Percentiles rank a stretch among this genome's conserved stretches.
These are phyloP conservation scores for Bicyclus anynana DNA, from an alignment of 1,140 invertebrate species.

Conservation along the genomic window DNA sequence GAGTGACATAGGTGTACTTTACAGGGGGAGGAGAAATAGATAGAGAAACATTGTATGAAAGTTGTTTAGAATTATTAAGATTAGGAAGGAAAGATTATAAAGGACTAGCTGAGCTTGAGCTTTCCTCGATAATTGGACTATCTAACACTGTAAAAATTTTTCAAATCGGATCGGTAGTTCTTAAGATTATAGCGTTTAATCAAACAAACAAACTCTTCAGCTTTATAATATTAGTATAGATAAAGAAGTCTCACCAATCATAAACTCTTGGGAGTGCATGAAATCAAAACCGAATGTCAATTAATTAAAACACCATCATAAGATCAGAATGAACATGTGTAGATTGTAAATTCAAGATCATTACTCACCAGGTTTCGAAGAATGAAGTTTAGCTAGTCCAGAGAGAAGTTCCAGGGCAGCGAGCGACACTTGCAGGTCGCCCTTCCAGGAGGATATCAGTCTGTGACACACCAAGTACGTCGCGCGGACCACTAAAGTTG, in stretches of 20 bases:
- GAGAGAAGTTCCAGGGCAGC: slow-evolving; percentile 95
- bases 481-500: slow-evolving; percentile 92
- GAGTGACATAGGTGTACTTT: too few species aligned
- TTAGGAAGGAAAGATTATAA: too few species aligned
- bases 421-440: slow-evolving; percentile 95
- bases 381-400: slow-evolving; percentile 91
- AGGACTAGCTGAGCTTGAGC: too few species aligned
- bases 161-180: too few species aligned
- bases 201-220: too few species aligned
- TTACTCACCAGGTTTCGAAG: slow-evolving; percentile 87
- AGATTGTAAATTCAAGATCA: neutral
- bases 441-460: slow-evolving; percentile 96
- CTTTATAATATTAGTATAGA: too few species aligned
- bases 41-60: too few species aligned
- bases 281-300: slow-evolving; percentile 24
- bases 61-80: too few species aligned
- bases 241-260: slow-evolving; percentile 50
- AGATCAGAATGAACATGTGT: neutral
- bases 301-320: neutral
- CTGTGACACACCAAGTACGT: slow-evolving; percentile 96
- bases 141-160: too few species aligned
- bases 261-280: slow-evolving; percentile 53
- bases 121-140: too few species aligned
- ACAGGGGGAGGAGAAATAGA: too few species aligned
- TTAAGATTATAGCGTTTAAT: too few species aligned